phyloP scores from a whole-genome alignment of 2,888 invertebrate genomes.

The Agrotis exclamationis region DNA sequence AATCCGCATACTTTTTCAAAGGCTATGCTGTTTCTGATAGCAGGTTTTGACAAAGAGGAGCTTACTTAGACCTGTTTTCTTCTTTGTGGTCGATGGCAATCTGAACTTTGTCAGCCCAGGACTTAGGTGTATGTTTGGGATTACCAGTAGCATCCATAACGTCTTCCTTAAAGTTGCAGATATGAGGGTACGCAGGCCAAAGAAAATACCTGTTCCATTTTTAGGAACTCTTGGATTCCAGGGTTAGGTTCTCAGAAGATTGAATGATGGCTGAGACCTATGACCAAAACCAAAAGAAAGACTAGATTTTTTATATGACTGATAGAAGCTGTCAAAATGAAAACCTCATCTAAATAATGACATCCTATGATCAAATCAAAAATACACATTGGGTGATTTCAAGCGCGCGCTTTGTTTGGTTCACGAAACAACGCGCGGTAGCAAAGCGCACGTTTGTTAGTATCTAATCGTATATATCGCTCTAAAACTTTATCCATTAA shows the following conservation, averaged over 20 bases:
- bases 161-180: not conserved
- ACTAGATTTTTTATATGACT: not conserved
- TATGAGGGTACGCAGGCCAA: not conserved
- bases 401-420: no score
- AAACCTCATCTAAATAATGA: no score
- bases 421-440: no score
- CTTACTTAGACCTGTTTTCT: slow-evolving; percentile 31
- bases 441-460: no score
- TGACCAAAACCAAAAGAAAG: not conserved
- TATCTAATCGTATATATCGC: no score
- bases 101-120: not conserved
- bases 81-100: not conserved
- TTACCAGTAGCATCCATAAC: not conserved
- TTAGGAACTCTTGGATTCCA: no score
- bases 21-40: slow-evolving; percentile 8
- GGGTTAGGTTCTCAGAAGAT: not conserved
- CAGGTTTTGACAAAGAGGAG: not conserved
- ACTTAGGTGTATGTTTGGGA: not conserved
- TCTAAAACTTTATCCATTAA: no score
- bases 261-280: no score
- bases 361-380: no score
- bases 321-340: not conserved
- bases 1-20: slow-evolving; percentile 23
- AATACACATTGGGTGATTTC: no score
- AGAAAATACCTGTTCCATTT: no score